Evolutionary conservation across 2,888 invertebrate species (phyloP).

Genomic region (Dioctria linearis): DNA sequence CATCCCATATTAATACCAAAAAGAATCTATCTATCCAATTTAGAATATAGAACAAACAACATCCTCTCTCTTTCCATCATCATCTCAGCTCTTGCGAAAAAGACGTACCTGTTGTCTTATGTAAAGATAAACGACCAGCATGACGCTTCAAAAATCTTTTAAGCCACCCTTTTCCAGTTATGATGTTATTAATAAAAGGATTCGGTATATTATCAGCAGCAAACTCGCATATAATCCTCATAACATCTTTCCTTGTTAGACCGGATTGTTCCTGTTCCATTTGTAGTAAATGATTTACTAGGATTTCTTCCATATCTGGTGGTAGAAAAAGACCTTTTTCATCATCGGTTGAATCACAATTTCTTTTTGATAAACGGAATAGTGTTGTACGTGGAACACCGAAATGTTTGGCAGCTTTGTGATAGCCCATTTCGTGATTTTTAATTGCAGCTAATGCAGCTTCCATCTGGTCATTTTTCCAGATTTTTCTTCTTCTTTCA

Average conservation of each 20-base stretch:
- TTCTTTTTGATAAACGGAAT: constrained; percentile 41
- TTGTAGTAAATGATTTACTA: constrained; percentile 35
- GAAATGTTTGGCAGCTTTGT: constrained; percentile 44
- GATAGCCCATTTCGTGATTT: constrained; percentile 39
- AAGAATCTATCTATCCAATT: constrained; percentile 18
- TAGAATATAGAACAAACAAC: constrained; percentile 2
- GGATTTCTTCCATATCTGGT: constrained; percentile 24
- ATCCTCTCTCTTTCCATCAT: too few relatives aligned
- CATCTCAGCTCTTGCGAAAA: constrained; percentile 18
- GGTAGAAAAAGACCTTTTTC: constrained; percentile 10
- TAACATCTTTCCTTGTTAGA: constrained; percentile 22
- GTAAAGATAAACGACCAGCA: constrained; percentile 38
- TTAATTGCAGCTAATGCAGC: constrained; percentile 45
- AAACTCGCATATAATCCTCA: constrained; percentile 37
- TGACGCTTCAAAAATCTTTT: constrained; percentile 35
- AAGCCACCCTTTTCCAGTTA: constrained; percentile 32
- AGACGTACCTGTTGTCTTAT: constrained; percentile 46
- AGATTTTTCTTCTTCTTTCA: constrained; percentile 47
- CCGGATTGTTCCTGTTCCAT: constrained; percentile 16
- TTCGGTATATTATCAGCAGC: constrained; percentile 20
- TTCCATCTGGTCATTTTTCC: constrained; percentile 46
- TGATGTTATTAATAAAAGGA: constrained; percentile 21
- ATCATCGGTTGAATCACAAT: constrained; percentile 8
- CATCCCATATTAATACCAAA: constrained; percentile 9
- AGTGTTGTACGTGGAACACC: constrained; percentile 46